A percentile compares a stretch with the other conserved stretches of the same genome.
phyloP scores from a whole-genome alignment of 2,888 invertebrate genomes.

The Erpobdella octoculata region DNA sequence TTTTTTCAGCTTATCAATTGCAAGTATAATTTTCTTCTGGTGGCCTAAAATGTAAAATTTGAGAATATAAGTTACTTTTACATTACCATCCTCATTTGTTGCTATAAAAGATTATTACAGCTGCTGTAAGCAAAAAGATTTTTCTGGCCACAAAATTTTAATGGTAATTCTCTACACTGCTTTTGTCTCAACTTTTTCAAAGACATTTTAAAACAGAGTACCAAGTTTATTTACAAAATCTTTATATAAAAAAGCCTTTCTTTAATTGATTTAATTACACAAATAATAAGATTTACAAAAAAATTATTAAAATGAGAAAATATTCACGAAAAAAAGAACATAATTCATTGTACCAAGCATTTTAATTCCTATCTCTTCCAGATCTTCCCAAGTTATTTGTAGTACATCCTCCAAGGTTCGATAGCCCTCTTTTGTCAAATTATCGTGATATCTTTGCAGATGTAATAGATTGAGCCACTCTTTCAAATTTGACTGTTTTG shows the following conservation, averaged over 20 bases:
- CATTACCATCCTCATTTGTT: too few species aligned
- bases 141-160: too few species aligned
- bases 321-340: too few species aligned
- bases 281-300: not conserved
- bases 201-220: too few species aligned
- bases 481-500: constrained; percentile 74
- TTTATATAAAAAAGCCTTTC: too few species aligned
- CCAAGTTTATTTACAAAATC: too few species aligned
- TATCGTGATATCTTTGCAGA: constrained; percentile 82
- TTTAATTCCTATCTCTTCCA: constrained; percentile 77
- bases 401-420: constrained; percentile 85
- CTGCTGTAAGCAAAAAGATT: too few species aligned
- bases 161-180: too few species aligned
- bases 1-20: constrained; percentile 90
- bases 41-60: constrained; percentile 65
- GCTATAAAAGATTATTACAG: too few species aligned
- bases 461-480: constrained; percentile 83
- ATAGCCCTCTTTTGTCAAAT: constrained; percentile 84
- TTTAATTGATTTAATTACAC: too few species aligned
- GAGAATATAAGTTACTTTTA: too few species aligned
- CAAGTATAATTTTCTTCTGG: constrained; percentile 93
- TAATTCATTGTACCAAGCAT: constrained; percentile 56
- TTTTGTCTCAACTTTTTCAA: too few species aligned
- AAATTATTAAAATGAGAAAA: not conserved
- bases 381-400: constrained; percentile 93